Base-by-base conservation (phyloP, 2,888 invertebrate species). In the Iselma pallidipennis region DNA sequence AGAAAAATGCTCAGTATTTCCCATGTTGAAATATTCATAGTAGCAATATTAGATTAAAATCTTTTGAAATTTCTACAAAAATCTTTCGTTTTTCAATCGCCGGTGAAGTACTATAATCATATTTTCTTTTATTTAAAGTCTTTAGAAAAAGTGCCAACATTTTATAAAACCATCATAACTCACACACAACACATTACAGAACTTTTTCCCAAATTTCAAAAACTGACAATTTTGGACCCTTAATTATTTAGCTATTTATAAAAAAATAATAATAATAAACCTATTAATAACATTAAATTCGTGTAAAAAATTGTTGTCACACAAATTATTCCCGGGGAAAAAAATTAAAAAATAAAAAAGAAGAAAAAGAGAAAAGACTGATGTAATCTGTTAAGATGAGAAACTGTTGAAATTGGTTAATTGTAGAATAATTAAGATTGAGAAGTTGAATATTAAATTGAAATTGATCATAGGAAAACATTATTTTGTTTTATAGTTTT, bases 51-150 rank as follows among this genome's bases (percentile, higher is more conserved):
- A n/a, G n/a, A n/a, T n/a, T n/a, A n/a, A n/a, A n/a, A n/a, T n/a
- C n/a, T n/a, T n/a, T n/a, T n/a, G n/a, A n/a, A n/a, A n/a, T 23
- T 58, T 52, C 14, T 19, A 42, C 25, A 52, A 16, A 57, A 45
- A 48, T 33, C 45, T 50, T 21, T 10, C n/a, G n/a, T 9, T 45
- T 45, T 12, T 4, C 63, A 42, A 63, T 65, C 63, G 66, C 69
- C 66, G 54, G 62, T 66, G 65, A 70, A 72, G 71, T 71, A 71
- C 73, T 71, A 73, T 73, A 72, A 73, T 73, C 73, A 73, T 71
- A 61, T 59, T 52, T 58, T 45, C n/a, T 45, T 45, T 10, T 9
- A 21, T 21, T 37, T 21, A 10, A 45, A 45, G 12, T n/a, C 21
- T 45, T 45, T 45, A 23, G 21, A 23, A 45, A 45, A 45, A 45